Evolutionary conservation across 2,888 invertebrate species (phyloP).

Genomic region (Tubulanus polymorphus): DNA sequence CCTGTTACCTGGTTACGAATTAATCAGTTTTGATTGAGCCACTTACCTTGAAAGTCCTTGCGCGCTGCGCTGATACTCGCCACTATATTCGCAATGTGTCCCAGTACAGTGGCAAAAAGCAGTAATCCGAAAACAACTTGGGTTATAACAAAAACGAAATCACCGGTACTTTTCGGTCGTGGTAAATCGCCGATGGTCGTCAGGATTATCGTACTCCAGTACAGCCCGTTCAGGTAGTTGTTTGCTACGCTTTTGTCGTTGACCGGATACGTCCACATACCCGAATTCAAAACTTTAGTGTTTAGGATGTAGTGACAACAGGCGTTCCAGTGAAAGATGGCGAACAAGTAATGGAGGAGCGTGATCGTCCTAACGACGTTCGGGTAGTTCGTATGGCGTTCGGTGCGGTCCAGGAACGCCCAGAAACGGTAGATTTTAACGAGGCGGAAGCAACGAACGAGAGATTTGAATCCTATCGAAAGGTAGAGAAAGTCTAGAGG

Average conservation of each 20-base stretch:
- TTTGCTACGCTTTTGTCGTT: slow-evolving; percentile 51
- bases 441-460: slow-evolving; percentile 88
- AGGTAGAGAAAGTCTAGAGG: slow-evolving; percentile 97
- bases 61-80: slow-evolving; percentile 94
- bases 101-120: slow-evolving; percentile 92
- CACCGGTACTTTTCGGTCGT: slow-evolving; percentile 85
- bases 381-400: slow-evolving; percentile 97
- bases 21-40: too few relatives aligned
- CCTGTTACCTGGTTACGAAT: too few relatives aligned
- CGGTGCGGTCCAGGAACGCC: slow-evolving; percentile 97
- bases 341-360: slow-evolving; percentile 79
- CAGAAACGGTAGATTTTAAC: slow-evolving; percentile 97
- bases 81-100: slow-evolving; percentile 97
- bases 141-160: slow-evolving; percentile 87
- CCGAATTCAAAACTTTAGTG: slow-evolving; percentile 58
- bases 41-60: slow-evolving; percentile 97
- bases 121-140: slow-evolving; percentile 91
- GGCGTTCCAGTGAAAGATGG: slow-evolving; percentile 99
- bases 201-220: slow-evolving; percentile 94
- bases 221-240: slow-evolving; percentile 96
- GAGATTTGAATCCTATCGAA: slow-evolving; percentile 91
- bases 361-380: slow-evolving; percentile 68
- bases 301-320: slow-evolving; percentile 85
- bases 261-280: slow-evolving; percentile 36
- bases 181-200: slow-evolving; percentile 93